phyloP scores from a whole-genome alignment of 2,113 vertebrate species.

The Arizona elegans region DNA sequence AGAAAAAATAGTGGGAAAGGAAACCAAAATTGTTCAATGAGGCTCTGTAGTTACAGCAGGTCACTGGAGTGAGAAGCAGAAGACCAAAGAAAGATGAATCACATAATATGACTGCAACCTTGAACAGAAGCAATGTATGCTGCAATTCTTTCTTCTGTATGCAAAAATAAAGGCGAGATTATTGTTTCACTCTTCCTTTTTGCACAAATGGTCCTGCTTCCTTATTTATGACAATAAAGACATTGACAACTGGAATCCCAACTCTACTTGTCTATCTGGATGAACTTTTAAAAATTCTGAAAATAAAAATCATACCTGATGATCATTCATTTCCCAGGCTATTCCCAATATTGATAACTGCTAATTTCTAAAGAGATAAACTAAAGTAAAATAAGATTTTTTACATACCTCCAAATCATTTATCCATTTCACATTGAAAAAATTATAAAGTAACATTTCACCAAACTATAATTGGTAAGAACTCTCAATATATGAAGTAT shows the following conservation, averaged over 20 bases:
- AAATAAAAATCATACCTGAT: neutral
- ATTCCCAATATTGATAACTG: neutral
- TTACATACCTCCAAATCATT: neutral
- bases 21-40: neutral
- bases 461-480: neutral
- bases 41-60: neutral
- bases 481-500: neutral
- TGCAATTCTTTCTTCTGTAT: neutral
- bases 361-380: neutral
- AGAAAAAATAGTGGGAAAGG: neutral
- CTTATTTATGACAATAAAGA: neutral
- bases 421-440: neutral
- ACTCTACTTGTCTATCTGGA: no score
- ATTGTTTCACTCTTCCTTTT: neutral
- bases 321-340: neutral
- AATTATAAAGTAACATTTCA: neutral
- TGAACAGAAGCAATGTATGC: neutral
- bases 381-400: neutral
- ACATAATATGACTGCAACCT: neutral
- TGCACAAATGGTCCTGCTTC: neutral
- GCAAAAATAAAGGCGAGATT: neutral
- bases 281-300: neutral
- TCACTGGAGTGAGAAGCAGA: neutral
- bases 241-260: no score
- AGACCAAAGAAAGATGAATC: neutral